phyloP scores from a whole-genome alignment of 2,113 vertebrate species.

The Rhizomys pruinosus region DNA sequence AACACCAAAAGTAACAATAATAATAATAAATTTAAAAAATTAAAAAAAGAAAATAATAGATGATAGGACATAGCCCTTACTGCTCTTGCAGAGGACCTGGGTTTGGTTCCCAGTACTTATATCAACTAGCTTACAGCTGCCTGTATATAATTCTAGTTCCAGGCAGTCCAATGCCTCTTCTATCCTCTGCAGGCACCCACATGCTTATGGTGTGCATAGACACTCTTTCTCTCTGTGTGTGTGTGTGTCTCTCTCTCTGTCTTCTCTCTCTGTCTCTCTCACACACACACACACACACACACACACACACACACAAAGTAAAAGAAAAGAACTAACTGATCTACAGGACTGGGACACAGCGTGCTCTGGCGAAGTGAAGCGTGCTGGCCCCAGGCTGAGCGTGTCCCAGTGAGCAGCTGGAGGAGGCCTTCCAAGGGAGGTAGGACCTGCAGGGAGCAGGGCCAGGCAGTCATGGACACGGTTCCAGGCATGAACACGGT shows the following conservation, averaged over 20 bases:
- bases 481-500: no score
- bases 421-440: neutral
- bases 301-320: neutral
- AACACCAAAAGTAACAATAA: no score
- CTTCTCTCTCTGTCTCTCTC: no score
- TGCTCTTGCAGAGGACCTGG: neutral
- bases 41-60: no score
- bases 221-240: no score
- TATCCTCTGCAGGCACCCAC: neutral
- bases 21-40: no score
- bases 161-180: neutral
- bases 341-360: neutral
- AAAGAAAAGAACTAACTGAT: neutral
- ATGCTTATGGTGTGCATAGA: neutral
- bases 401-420: accelerated
- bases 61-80: neutral
- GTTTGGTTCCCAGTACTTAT: neutral
- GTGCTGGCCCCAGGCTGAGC: neutral
- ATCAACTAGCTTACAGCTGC: neutral
- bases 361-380: neutral
- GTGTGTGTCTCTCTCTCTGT: no score
- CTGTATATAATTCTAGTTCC: neutral
- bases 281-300: neutral
- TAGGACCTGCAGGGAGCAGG: no score
- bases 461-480: no score